These are phyloP conservation scores for Laticauda laticaudata DNA, from an alignment of 2,113 vertebrate species.

Conservation along the genomic window DNA sequence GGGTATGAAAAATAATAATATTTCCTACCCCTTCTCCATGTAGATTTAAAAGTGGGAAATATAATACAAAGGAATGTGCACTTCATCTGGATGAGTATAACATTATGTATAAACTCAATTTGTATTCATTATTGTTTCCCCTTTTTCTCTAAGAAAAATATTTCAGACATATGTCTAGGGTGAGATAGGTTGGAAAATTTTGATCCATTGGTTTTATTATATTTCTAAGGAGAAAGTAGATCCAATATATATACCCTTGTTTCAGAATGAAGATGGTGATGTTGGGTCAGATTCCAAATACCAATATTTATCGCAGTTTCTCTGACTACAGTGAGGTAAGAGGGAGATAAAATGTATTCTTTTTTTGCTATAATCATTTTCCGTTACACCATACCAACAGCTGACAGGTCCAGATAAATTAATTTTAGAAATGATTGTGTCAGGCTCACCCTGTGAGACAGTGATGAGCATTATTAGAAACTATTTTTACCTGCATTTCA, in stretches of 20 bases:
- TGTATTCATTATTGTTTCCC: background rate
- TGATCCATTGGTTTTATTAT: constrained; percentile 9
- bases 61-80: background rate
- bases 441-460: background rate
- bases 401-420: background rate
- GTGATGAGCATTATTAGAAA: background rate
- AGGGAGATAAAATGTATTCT: background rate
- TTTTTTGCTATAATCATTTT: constrained; percentile 19
- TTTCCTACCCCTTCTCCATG: background rate
- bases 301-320: constrained; percentile 69
- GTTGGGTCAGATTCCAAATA: constrained; percentile 71
- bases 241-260: constrained; percentile 50
- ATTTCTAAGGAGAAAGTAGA: constrained; percentile 28
- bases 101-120: background rate
- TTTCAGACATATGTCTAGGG: background rate
- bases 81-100: background rate
- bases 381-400: background rate
- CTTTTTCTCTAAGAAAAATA: background rate
- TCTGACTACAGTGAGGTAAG: constrained; percentile 62
- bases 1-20: background rate
- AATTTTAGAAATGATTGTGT: background rate
- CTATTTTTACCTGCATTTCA: background rate
- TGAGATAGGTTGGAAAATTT: background rate
- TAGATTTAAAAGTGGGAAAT: background rate
- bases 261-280: constrained; percentile 64